Evolutionary conservation across 2,797 vertebrate species (phyloP).

Genomic region (Sebastes hubbsi): DNA sequence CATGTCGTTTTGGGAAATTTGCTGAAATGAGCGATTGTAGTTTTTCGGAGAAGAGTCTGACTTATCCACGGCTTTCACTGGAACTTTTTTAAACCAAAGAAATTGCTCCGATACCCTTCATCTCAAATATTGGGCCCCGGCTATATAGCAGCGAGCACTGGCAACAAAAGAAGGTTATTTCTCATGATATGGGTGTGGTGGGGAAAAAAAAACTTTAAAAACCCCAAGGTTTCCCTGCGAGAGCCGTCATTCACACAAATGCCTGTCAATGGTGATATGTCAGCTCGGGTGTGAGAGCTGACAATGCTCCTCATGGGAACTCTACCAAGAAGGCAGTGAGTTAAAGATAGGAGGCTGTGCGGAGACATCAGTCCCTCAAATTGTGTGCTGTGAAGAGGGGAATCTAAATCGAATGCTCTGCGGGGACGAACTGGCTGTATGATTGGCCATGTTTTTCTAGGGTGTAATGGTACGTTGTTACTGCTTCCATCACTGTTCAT

Average conservation of each 20-base stretch:
- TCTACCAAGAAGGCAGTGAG: not conserved
- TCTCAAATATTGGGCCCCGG: not conserved
- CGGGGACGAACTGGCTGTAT: not conserved
- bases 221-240: not conserved
- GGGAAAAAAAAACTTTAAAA: not conserved
- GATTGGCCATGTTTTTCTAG: not conserved
- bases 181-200: not conserved
- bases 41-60: not conserved
- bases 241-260: conserved; percentile 26
- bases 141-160: not conserved
- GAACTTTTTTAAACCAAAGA: not conserved
- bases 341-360: conserved; percentile 9
- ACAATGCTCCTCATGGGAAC: conserved; percentile 23
- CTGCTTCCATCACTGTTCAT: not conserved
- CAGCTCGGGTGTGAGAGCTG: conserved; percentile 4
- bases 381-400: not conserved
- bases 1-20: not conserved
- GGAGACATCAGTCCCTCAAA: not conserved
- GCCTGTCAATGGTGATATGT: conserved; percentile 33
- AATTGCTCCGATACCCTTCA: not conserved
- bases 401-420: not conserved
- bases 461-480: not conserved
- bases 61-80: not conserved
- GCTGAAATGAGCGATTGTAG: not conserved
- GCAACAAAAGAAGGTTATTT: conserved; percentile 5